Percentiles rank a stretch among this genome's conserved stretches.
Evolutionary conservation across 2,797 vertebrate species (phyloP).

Genomic region (Phoxinus dragarum): DNA sequence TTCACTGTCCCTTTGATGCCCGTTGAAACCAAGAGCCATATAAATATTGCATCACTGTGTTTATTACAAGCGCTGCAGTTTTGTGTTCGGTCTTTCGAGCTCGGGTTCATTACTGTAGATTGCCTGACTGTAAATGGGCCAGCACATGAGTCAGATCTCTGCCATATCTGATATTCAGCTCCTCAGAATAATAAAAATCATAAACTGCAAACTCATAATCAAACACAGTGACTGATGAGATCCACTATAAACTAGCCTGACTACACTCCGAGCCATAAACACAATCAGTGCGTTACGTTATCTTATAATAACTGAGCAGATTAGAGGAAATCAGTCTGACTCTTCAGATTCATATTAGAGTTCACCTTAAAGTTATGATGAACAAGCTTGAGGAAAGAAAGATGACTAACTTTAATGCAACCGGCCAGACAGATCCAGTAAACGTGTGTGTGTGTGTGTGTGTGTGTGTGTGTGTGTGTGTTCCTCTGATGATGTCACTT

Average conservation of each 20-base stretch:
- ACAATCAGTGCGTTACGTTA: not conserved
- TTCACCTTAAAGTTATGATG: not conserved
- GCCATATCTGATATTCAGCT: not conserved
- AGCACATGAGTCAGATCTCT: not conserved
- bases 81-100: not conserved
- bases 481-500: not conserved
- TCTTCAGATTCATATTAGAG: not conserved
- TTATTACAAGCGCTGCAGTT: not conserved
- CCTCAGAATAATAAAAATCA: not conserved
- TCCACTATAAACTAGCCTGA: not conserved
- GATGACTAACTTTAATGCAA: not conserved
- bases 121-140: too few relatives aligned
- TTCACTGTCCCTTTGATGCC: too few relatives aligned
- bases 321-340: too few relatives aligned
- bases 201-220: not conserved
- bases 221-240: not conserved
- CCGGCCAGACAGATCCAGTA: not conserved
- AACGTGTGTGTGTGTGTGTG: not conserved
- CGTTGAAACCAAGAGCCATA: not conserved
- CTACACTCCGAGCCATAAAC: not conserved
- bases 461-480: too few relatives aligned
- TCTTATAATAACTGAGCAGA: not conserved
- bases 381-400: fast-evolving
- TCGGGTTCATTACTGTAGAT: not conserved
- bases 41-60: too few relatives aligned